Evolutionary conservation across 23 tunicate genomes (phyloP).

Genomic region (Styela clava): DNA sequence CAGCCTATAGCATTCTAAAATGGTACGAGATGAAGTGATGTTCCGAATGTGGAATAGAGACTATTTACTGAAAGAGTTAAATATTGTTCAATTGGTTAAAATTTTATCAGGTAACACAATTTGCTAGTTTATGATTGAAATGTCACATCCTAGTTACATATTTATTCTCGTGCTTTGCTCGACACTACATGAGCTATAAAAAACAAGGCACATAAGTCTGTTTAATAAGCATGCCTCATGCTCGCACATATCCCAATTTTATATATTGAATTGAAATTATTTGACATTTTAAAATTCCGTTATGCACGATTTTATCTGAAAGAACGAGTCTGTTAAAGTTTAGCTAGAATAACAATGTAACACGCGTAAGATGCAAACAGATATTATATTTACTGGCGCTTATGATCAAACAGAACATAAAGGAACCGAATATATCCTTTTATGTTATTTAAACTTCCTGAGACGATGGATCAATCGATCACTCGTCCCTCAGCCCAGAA

Average conservation of each 20-base stretch:
- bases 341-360: background rate
- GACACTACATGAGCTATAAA: no score
- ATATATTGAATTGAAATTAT: no score
- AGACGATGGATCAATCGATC: background rate
- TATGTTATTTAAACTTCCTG: background rate
- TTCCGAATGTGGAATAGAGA: background rate
- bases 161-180: background rate
- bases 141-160: background rate
- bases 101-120: background rate
- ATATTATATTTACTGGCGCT: background rate
- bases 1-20: background rate
- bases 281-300: background rate
- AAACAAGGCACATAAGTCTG: no score
- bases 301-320: background rate
- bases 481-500: background rate
- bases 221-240: no score
- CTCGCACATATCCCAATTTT: no score
- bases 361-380: background rate
- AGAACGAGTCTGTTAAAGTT: constrained; percentile 10
- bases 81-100: background rate
- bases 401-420: background rate
- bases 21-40: background rate
- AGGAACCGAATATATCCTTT: background rate
- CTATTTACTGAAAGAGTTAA: background rate
- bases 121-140: background rate